Evolutionary conservation across 2,113 vertebrate species (phyloP).

Genomic region (Epinephelus moara): DNA sequence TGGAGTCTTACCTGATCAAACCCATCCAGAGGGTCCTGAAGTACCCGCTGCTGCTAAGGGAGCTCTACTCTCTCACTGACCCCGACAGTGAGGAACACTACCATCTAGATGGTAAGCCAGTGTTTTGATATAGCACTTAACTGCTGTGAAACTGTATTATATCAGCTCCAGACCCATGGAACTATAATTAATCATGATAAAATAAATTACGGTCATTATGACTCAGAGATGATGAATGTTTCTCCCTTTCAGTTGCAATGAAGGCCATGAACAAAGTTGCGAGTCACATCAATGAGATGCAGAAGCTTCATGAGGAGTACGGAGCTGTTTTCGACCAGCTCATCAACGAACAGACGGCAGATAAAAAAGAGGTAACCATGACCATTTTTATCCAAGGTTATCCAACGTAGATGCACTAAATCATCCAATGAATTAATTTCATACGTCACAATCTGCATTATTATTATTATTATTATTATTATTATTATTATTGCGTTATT

Average conservation of each 20-base stretch:
- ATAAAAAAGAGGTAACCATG: conserved; percentile 91
- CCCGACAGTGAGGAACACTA: conserved; percentile 96
- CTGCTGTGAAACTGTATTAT: neutral
- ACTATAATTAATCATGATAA: neutral
- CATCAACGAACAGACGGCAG: conserved; percentile 93
- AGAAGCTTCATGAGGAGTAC: conserved; percentile 98
- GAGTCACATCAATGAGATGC: conserved; percentile 99
- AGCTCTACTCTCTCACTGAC: conserved; percentile 93
- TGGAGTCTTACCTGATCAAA: conserved; percentile 99
- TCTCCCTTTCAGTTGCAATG: conserved; percentile 89
- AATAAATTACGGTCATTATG: too few species aligned
- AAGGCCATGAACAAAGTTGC: conserved; percentile 99
- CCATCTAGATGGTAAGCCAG: conserved; percentile 91
- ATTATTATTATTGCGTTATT: too few species aligned
- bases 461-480: too few species aligned
- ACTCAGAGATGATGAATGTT: neutral
- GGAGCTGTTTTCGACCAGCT: conserved; percentile 98
- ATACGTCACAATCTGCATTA: neutral
- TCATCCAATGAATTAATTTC: neutral
- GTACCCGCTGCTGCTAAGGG: conserved; percentile 93
- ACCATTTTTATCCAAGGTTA: neutral
- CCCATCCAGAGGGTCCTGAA: conserved; percentile 98
- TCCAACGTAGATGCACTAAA: neutral
- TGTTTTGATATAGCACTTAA: neutral
- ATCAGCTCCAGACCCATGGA: neutral